phyloP scores from a whole-genome alignment of 2,888 invertebrate species.

The Stenodema calcarata region DNA sequence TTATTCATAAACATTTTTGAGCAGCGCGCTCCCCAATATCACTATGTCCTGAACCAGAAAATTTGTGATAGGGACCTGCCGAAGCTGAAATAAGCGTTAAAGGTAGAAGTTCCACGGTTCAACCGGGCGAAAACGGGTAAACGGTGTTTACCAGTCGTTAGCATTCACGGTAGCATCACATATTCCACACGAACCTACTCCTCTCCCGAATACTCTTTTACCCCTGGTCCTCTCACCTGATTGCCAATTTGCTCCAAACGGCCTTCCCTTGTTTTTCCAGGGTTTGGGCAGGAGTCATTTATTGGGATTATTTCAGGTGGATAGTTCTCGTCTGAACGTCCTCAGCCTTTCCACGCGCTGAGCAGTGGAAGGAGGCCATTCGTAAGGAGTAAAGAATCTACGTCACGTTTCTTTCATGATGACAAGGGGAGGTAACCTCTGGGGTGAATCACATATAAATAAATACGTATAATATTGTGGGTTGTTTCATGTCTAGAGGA shows the following conservation, averaged over 20 bases:
- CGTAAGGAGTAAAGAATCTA: no score
- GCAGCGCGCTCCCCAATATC: no score
- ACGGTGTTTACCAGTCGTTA: conserved; percentile 12
- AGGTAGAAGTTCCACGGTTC: not conserved
- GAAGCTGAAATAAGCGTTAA: not conserved
- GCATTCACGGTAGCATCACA: conserved; percentile 13
- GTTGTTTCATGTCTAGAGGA: no score
- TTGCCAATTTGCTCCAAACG: not conserved
- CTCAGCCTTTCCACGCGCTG: not conserved
- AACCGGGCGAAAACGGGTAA: not conserved
- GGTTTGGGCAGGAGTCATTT: not conserved
- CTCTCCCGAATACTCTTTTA: not conserved
- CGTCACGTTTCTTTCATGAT: no score
- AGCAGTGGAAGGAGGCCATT: not conserved
- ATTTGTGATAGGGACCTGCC: not conserved
- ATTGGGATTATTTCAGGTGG: not conserved
- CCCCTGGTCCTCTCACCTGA: not conserved
- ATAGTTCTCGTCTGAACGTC: not conserved
- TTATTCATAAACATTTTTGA: no score
- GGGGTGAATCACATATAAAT: no score
- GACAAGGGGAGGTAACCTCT: no score
- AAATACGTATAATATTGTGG: no score
- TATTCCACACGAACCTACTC: not conserved
- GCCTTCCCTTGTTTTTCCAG: not conserved
- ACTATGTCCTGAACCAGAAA: no score